phyloP scores from a whole-genome alignment of 2,113 vertebrate genomes.

The Piaya cayana region DNA sequence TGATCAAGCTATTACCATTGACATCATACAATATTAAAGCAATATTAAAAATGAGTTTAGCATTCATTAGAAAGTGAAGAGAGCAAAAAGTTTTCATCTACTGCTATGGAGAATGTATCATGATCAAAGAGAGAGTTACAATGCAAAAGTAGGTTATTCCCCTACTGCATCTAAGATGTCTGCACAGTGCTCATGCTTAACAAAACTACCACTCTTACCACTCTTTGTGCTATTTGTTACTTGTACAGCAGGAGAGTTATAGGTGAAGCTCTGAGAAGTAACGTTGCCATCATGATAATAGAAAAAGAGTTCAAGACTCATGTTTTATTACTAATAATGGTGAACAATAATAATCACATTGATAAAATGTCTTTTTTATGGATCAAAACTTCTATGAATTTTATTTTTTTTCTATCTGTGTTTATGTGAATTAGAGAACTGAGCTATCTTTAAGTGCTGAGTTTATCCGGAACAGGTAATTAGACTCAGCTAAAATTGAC shows the following conservation, averaged over 20 bases:
- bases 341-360: background rate
- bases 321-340: background rate
- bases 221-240: background rate
- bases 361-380: background rate
- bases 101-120: background rate
- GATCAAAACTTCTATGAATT: background rate
- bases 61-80: background rate
- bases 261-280: background rate
- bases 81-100: background rate
- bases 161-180: background rate
- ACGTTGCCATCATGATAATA: background rate
- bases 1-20: background rate
- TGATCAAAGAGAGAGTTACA: background rate
- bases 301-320: background rate
- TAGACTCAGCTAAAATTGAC: background rate
- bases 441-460: background rate
- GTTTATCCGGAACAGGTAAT: background rate
- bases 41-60: background rate
- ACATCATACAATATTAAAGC: background rate
- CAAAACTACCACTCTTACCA: rapidly evolving
- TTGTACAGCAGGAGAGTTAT: background rate
- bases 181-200: background rate
- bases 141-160: background rate
- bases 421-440: background rate
- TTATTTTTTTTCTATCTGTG: background rate